Evolutionary conservation across 2,888 invertebrate genomes (phyloP).

Genomic region (Mystacides longicornis): DNA sequence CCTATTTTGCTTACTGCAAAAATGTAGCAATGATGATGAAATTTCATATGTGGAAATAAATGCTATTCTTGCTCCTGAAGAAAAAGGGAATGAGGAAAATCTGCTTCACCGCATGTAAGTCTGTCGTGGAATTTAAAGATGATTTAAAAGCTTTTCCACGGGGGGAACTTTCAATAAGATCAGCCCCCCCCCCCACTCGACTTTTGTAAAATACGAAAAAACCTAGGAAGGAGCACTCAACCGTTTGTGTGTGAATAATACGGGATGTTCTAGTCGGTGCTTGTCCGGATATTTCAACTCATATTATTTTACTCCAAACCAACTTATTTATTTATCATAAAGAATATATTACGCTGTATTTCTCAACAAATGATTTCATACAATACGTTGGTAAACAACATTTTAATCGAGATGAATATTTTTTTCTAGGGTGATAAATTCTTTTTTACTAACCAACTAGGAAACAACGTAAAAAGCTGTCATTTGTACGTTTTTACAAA

Average conservation of each 20-base stretch:
- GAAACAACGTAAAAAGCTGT: too few relatives aligned
- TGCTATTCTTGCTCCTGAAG: background rate
- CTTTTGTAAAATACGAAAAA: background rate
- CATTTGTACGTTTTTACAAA: too few relatives aligned
- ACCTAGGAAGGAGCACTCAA: too few relatives aligned
- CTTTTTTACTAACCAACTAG: too few relatives aligned
- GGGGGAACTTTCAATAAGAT: background rate
- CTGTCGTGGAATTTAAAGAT: background rate
- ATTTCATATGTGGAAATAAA: constrained; percentile 2
- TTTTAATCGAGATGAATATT: too few relatives aligned
- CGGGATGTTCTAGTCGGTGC: too few relatives aligned
- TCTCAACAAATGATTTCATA: too few relatives aligned
- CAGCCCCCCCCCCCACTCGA: background rate
- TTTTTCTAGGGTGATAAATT: too few relatives aligned
- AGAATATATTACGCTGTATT: background rate
- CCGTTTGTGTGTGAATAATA: too few relatives aligned
- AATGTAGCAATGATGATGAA: background rate
- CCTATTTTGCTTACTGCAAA: background rate
- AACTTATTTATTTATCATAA: background rate
- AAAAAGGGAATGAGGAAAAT: background rate
- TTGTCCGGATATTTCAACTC: background rate
- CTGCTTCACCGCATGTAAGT: background rate
- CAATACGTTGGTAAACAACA: too few relatives aligned
- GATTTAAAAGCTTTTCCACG: background rate
- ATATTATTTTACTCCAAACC: background rate